Evolutionary conservation across 2,113 vertebrate species (phyloP), one percentile per base, ranked within the genome.

Genomic region (Paratilapia polleni): DNA sequence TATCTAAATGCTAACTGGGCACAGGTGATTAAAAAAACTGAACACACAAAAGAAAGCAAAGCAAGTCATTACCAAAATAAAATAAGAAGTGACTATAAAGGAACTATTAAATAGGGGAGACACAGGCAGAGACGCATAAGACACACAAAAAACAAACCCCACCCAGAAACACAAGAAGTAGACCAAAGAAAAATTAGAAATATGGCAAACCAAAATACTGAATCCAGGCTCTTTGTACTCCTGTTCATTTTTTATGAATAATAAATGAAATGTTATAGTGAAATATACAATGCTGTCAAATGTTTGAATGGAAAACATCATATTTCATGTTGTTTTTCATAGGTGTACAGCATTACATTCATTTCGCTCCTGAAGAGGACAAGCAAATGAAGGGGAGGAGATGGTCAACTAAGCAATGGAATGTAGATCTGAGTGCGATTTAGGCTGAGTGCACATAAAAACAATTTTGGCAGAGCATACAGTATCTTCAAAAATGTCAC

Each of bases 381-480:
- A 76, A 77, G 80, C 49, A 85, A 87, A 88, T 83, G 22, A 75
- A 59, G 36, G 73, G 20, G 79, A 75, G 54, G 63, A 73, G 31
- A 68, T 60, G 24, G 9, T 83, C 34, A 54, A 73, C 52, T 54
- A 73, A 34, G 68, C 31, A 14, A 73, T 73, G 47, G 52, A 73
- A 54, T 56, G 57, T 41, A n/a, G 47, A 77, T 4, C 8, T 60
- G 3, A 17, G 19, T 17, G 34, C 58, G 60, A 17, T 70, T 17
- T 56, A 64, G 56, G 20, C 41, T 52, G 17, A 22, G 70, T 75
- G 8, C 28, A 57, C 5, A 57, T 12, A 59, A 26, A 85, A 61
- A 59, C 17, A 34, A n/a, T 79, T 43, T 61, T 77, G 5, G 10
- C 34, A 41, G 41, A 52, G 11, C 20, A 77, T 52, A 9, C 6